These are phyloP conservation scores for Eupeodes latifasciatus DNA, from an alignment of 2,888 invertebrate species.

Conservation along the genomic window DNA sequence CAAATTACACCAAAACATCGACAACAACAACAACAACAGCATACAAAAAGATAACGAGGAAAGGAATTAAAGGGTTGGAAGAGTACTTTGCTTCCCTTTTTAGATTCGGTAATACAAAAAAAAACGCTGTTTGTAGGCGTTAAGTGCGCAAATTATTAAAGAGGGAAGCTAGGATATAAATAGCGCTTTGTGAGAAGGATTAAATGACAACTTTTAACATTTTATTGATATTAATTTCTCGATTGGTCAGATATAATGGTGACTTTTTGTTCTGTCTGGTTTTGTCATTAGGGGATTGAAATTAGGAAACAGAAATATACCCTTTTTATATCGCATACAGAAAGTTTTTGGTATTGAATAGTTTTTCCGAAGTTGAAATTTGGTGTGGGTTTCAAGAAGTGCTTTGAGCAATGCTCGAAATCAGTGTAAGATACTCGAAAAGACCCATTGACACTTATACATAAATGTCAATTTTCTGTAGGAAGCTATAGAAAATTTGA, in stretches of 20 bases:
- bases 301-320: background rate
- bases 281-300: background rate
- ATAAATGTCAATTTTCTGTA: too few species aligned
- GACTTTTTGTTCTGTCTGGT: too few species aligned
- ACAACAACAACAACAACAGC: slow-evolving; percentile 45
- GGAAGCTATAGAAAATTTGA: too few species aligned
- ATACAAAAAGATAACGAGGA: slow-evolving; percentile 1
- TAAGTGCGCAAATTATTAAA: slow-evolving; percentile 4
- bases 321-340: too few species aligned
- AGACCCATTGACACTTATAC: too few species aligned
- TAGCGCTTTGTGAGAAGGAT: background rate
- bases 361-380: too few species aligned
- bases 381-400: too few species aligned
- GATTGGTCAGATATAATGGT: too few species aligned
- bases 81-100: slow-evolving; percentile 13
- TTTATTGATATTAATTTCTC: too few species aligned
- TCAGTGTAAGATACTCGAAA: too few species aligned
- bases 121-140: slow-evolving; percentile 5
- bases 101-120: background rate
- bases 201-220: background rate
- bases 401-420: too few species aligned
- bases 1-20: slow-evolving; percentile 58
- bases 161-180: background rate
- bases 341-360: too few species aligned
- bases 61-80: slow-evolving; percentile 51